A percentile compares a stretch with the other conserved stretches of the same genome.
Conservation (phyloP, 2,797 vertebrate species). For the Pampus argenteus region DNA sequence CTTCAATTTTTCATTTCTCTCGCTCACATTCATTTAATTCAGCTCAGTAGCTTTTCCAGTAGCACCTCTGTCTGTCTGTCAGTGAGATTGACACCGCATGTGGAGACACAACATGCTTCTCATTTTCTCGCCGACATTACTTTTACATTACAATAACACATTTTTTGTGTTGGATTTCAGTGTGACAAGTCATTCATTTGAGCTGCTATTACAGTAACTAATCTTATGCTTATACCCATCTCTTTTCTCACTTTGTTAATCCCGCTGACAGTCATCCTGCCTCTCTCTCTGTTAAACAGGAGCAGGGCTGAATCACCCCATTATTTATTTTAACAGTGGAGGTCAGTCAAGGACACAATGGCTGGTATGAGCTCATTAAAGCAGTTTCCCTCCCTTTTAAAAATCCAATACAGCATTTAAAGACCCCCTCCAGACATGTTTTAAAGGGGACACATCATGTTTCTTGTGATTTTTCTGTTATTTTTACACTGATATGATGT, state of each 20-base stretch:
- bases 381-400: background rate
- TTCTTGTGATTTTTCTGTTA: too few relatives aligned
- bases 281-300: slow-evolving; percentile 16
- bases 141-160: background rate
- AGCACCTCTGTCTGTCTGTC: background rate
- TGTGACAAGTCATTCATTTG: slow-evolving; percentile 1
- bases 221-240: background rate
- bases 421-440: background rate
- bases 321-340: slow-evolving; percentile 40
- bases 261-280: background rate
- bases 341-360: slow-evolving; percentile 39
- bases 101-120: background rate
- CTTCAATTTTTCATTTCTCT: background rate
- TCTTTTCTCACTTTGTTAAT: slow-evolving; percentile 2
- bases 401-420: background rate
- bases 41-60: background rate
- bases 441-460: too few relatives aligned
- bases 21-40: slow-evolving; percentile 7
- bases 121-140: background rate
- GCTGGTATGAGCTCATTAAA: background rate
- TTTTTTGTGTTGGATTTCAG: background rate
- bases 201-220: background rate
- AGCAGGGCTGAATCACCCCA: slow-evolving; percentile 32
- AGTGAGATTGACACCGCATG: background rate
- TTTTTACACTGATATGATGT: too few relatives aligned